Evolutionary conservation across 2,888 invertebrate genomes (phyloP).

Genomic region (Diarsia rubi): DNA sequence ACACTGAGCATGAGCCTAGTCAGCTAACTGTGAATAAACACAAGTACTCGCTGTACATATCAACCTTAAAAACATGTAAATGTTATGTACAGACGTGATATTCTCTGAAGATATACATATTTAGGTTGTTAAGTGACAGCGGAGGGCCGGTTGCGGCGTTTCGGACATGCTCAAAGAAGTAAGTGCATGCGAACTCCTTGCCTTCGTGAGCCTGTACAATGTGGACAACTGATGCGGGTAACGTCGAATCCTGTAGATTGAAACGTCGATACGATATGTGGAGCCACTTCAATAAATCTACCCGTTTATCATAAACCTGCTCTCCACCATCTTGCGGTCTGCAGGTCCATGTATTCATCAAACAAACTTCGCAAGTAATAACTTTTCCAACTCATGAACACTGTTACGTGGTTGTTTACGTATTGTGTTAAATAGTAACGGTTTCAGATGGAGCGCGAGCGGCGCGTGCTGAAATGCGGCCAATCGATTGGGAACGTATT

Average conservation of each 20-base stretch:
- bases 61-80: conserved; percentile 58
- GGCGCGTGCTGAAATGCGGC: conserved; percentile 88
- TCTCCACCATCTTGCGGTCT: conserved; percentile 71
- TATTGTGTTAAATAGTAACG: conserved; percentile 82
- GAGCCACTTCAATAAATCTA: conserved; percentile 67
- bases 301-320: conserved; percentile 69
- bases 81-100: conserved; percentile 51
- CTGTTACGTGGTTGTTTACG: conserved; percentile 79
- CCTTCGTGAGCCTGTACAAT: conserved; percentile 63
- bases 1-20: conserved; percentile 62
- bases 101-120: conserved; percentile 55
- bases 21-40: conserved; percentile 67
- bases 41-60: conserved; percentile 52
- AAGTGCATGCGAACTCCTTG: conserved; percentile 58
- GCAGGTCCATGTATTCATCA: conserved; percentile 67
- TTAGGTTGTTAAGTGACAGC: conserved; percentile 58
- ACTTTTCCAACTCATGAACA: conserved; percentile 72
- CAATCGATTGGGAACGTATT: conserved; percentile 84
- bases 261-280: conserved; percentile 70
- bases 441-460: conserved; percentile 79
- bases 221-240: conserved; percentile 69
- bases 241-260: conserved; percentile 70
- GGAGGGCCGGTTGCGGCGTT: conserved; percentile 65
- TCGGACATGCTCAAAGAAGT: conserved; percentile 64
- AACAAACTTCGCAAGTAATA: conserved; percentile 69